phyloP scores from a whole-genome alignment of 1,140 invertebrate species.

The Drosophila cardini region DNA sequence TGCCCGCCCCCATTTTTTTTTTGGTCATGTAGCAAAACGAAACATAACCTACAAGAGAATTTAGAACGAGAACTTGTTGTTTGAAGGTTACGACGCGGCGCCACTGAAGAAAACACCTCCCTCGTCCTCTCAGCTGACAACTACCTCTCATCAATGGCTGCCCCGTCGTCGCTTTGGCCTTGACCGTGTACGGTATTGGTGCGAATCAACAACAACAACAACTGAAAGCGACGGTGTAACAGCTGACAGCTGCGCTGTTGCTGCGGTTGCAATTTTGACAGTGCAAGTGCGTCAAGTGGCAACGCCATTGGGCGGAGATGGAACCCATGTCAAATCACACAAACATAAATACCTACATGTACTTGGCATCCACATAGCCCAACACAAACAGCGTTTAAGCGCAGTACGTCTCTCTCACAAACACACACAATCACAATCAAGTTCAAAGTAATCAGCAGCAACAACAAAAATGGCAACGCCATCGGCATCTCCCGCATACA shows the following conservation, averaged over 20 bases:
- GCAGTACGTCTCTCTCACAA: slow-evolving; percentile 29
- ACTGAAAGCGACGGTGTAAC: slow-evolving; percentile 61
- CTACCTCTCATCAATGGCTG: slow-evolving; percentile 28
- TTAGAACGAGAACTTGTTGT: slow-evolving; percentile 53
- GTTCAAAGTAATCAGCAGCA: slow-evolving; percentile 71
- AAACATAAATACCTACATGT: slow-evolving; percentile 8
- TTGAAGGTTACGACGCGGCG: slow-evolving; percentile 71
- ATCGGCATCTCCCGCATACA: slow-evolving; percentile 47
- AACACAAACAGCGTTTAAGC: slow-evolving; percentile 34
- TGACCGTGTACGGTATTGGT: slow-evolving; percentile 60
- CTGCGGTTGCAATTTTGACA: slow-evolving; percentile 52
- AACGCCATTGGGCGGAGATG: slow-evolving; percentile 44
- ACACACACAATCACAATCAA: slow-evolving; percentile 61
- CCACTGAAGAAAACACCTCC: slow-evolving; percentile 22
- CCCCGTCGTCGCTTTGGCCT: slow-evolving; percentile 61
- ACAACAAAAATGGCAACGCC: slow-evolving; percentile 24
- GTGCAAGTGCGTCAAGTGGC: slow-evolving; percentile 56
- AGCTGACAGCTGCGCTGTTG: slow-evolving; percentile 70
- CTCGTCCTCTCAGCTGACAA: slow-evolving; percentile 18
- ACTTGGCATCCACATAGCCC: slow-evolving; percentile 10
- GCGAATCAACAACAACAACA: slow-evolving; percentile 42
- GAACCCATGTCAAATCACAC: slow-evolving; percentile 16
- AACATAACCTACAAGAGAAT: slow-evolving; percentile 66
- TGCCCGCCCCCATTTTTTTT: background rate
- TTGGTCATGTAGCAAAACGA: slow-evolving; percentile 23